A percentile compares a stretch with the other conserved stretches of the same genome.
These are phyloP conservation scores for Lampris incognitus DNA, from an alignment of 2,113 vertebrate species.

Conservation along the genomic window DNA sequence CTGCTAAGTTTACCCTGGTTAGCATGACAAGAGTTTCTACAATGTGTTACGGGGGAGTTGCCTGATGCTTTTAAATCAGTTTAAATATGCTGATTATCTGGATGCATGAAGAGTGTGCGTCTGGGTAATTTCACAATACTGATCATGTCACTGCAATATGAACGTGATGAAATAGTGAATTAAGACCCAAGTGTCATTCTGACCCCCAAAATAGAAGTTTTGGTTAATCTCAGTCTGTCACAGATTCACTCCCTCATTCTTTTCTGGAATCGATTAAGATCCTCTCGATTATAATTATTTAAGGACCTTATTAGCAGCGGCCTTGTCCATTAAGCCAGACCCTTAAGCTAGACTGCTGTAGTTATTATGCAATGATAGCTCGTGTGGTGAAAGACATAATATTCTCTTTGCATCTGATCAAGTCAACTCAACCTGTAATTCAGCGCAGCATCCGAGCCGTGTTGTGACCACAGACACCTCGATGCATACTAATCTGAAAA, in stretches of 20 bases:
- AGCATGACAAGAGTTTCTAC: constrained; percentile 20
- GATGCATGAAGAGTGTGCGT: constrained; percentile 10
- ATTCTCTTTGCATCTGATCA: background rate
- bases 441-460: background rate
- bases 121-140: constrained; percentile 17
- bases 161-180: constrained; percentile 52
- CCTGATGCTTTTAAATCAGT: constrained; percentile 6
- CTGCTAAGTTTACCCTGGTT: constrained; percentile 43
- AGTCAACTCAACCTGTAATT: background rate
- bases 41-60: background rate
- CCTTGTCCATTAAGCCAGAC: background rate
- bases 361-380: background rate
- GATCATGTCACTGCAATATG: constrained; percentile 24
- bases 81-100: constrained; percentile 17
- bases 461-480: background rate
- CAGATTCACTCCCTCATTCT: constrained; percentile 11
- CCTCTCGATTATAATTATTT: background rate
- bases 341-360: background rate
- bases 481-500: background rate
- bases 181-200: constrained; percentile 52
- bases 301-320: background rate
- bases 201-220: constrained; percentile 50
- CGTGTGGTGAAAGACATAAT: background rate
- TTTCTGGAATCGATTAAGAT: constrained; percentile 1
- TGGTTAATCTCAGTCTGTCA: constrained; percentile 44